Evolutionary conservation across 2,888 invertebrate genomes (phyloP).

Genomic region (Parochlus steinenii): DNA sequence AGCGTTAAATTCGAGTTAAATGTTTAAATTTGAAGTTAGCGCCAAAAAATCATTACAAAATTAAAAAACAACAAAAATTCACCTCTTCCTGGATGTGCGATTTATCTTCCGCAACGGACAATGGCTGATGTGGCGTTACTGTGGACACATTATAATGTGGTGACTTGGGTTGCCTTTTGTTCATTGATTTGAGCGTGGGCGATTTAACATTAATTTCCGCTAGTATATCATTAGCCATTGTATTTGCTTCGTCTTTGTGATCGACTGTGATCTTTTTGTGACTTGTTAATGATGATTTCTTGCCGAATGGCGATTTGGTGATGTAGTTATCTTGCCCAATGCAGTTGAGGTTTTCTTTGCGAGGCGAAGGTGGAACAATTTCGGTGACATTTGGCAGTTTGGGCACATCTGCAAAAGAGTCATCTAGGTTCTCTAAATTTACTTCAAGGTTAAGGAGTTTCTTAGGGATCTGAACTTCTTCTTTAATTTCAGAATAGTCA

Average conservation of each 20-base stretch:
- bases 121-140: neutral
- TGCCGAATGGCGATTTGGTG: conserved; percentile 15
- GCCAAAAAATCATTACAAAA: too few relatives aligned
- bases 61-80: too few relatives aligned
- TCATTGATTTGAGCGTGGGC: neutral
- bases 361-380: conserved; percentile 32
- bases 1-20: too few relatives aligned
- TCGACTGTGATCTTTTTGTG: too few relatives aligned
- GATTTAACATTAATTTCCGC: neutral
- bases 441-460: too few relatives aligned
- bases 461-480: conserved; percentile 8
- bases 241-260: too few relatives aligned
- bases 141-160: conserved; percentile 20
- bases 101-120: too few relatives aligned
- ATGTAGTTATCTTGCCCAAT: conserved; percentile 17
- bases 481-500: conserved; percentile 13
- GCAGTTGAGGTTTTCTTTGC: conserved; percentile 13
- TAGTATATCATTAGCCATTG: too few relatives aligned
- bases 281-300: conserved; percentile 9
- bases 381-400: conserved; percentile 59
- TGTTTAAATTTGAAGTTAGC: too few relatives aligned
- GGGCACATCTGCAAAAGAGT: conserved; percentile 42
- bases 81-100: too few relatives aligned
- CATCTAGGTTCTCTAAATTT: conserved; percentile 25
- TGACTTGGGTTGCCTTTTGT: conserved; percentile 1